phyloP scores from a whole-genome alignment of 2,113 vertebrate genomes.

The Ramphastos sulfuratus region DNA sequence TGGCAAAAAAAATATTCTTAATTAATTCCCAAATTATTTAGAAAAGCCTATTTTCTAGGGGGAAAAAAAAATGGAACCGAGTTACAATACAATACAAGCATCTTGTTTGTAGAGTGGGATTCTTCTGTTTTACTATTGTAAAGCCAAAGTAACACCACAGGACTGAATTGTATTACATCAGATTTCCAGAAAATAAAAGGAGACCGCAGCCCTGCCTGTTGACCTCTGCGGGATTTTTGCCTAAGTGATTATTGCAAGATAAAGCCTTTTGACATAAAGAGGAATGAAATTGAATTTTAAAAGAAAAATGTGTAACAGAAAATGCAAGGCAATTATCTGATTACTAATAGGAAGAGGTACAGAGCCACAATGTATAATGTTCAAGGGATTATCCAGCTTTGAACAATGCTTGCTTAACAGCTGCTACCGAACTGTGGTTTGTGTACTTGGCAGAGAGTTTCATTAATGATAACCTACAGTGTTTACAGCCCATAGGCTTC shows the following conservation, averaged over 20 bases:
- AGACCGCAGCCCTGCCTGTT: neutral
- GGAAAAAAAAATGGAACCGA: neutral
- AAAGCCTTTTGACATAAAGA: slow-evolving; percentile 39
- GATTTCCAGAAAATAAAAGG: slow-evolving; percentile 26
- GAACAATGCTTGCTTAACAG: slow-evolving; percentile 62
- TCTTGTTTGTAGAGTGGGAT: neutral
- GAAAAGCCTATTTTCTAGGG: neutral
- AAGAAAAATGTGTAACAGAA: slow-evolving; percentile 18
- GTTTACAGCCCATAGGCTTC: slow-evolving; percentile 64
- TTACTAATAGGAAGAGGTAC: slow-evolving; percentile 54
- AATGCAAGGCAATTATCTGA: slow-evolving; percentile 37
- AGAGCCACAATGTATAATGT: slow-evolving; percentile 24
- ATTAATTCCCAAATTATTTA: neutral
- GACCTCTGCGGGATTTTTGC: slow-evolving; percentile 35
- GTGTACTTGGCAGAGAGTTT: slow-evolving; percentile 53
- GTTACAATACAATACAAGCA: neutral
- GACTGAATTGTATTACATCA: neutral
- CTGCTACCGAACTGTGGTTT: slow-evolving; percentile 36
- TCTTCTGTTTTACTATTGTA: neutral
- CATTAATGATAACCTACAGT: slow-evolving; percentile 59
- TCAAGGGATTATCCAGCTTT: slow-evolving; percentile 59
- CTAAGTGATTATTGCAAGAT: slow-evolving; percentile 23
- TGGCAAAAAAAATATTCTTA: neutral
- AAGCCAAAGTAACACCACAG: neutral
- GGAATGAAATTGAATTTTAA: slow-evolving; percentile 31